A percentile compares a stretch with the other conserved stretches of the same genome.
Conservation (phyloP, 2,888 invertebrate species). For the Apotomis turbidana region DNA sequence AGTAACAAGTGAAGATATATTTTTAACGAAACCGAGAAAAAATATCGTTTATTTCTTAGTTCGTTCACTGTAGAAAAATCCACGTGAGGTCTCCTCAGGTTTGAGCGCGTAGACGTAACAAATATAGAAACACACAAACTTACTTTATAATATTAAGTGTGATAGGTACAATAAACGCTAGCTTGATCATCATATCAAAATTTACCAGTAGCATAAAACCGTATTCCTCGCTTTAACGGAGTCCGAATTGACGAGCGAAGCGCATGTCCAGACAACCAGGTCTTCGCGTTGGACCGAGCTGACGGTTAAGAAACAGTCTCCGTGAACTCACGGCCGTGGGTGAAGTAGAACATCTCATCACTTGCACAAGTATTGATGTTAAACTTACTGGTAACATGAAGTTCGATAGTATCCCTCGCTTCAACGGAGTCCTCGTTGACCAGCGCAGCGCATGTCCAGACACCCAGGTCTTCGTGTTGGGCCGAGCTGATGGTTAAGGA, state of each 20-base stretch:
- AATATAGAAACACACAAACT: no score
- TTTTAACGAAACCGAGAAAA: no score
- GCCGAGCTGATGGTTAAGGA: constrained; percentile 70
- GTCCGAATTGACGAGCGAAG: constrained; percentile 63
- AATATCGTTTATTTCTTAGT: no score
- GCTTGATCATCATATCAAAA: no score
- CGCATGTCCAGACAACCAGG: constrained; percentile 77
- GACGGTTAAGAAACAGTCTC: constrained; percentile 78
- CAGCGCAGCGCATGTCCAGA: constrained; percentile 77
- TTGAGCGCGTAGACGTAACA: no score
- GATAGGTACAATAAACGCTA: no score
- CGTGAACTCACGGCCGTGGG: constrained; percentile 61
- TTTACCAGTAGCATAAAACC: no score
- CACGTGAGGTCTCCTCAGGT: no score
- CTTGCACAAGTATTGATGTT: not conserved
- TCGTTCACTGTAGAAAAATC: no score
- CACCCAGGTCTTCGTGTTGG: constrained; percentile 65
- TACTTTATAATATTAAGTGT: no score
- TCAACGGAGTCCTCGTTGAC: constrained; percentile 62
- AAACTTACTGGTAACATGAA: constrained; percentile 49
- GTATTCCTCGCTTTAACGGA: constrained; percentile 61
- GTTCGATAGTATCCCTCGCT: constrained; percentile 59
- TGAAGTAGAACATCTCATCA: constrained; percentile 66
- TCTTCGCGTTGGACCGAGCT: constrained; percentile 62
- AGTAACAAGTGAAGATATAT: no score